Conservation (phyloP, 2,888 invertebrate species). For the Tenthredo mesomela region DNA sequence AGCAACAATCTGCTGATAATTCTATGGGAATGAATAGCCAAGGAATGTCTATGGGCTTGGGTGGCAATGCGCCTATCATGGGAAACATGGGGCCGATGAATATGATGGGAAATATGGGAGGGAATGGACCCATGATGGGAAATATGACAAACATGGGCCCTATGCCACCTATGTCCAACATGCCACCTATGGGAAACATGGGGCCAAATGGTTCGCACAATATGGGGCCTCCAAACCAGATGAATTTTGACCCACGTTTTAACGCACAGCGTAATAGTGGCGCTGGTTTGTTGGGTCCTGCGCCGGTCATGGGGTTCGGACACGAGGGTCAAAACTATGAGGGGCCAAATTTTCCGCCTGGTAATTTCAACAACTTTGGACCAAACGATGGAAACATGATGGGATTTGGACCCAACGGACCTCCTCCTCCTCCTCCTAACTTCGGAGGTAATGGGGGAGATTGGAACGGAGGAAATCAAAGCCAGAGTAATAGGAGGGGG, state of each 20-base stretch:
- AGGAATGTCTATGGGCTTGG: conserved; percentile 68
- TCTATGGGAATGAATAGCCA: conserved; percentile 63
- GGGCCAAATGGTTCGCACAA: conserved; percentile 80
- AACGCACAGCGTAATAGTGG: conserved; percentile 69
- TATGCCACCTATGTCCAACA: conserved; percentile 65
- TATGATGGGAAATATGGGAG: conserved; percentile 50
- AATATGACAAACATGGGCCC: conserved; percentile 61
- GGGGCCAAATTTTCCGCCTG: conserved; percentile 45
- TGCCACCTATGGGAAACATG: conserved; percentile 82
- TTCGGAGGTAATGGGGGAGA: conserved; percentile 67
- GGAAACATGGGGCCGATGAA: conserved; percentile 67
- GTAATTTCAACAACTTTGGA: conserved; percentile 58
- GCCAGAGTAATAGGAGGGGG: conserved; percentile 63
- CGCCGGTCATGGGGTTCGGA: conserved; percentile 66
- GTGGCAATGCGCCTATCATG: conserved; percentile 67
- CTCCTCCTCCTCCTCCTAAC: conserved; percentile 64
- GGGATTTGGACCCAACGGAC: conserved; percentile 63
- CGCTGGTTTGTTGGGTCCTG: conserved; percentile 73
- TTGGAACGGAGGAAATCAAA: conserved; percentile 66
- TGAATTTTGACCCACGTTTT: conserved; percentile 70
- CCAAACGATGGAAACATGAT: conserved; percentile 63
- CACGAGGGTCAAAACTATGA: conserved; percentile 69
- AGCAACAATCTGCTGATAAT: conserved; percentile 38
- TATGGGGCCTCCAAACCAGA: conserved; percentile 61
- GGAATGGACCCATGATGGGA: conserved; percentile 67